These are phyloP conservation scores for Natator depressus DNA, from an alignment of 2,113 vertebrate species.

Conservation along the genomic window DNA sequence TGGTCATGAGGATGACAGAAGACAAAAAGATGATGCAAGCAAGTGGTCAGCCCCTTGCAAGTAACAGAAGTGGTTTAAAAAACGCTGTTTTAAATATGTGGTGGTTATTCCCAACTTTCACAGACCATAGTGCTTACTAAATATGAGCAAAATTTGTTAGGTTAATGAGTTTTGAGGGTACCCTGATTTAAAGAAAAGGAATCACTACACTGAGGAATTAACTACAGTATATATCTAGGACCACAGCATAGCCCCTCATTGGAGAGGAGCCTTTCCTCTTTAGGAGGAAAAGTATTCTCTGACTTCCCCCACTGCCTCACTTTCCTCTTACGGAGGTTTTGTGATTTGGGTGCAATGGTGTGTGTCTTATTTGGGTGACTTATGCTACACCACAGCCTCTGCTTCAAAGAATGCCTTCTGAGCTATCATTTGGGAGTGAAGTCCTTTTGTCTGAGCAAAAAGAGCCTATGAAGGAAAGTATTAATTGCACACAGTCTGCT, in stretches of 20 bases:
- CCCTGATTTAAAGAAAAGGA: background rate
- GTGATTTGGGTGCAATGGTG: background rate
- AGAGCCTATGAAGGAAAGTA: background rate
- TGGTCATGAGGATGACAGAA: background rate
- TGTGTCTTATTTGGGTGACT: background rate
- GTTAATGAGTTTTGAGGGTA: background rate
- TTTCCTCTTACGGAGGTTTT: background rate
- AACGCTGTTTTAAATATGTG: background rate
- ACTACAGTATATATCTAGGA: background rate
- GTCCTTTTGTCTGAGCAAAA: background rate
- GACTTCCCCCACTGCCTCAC: background rate
- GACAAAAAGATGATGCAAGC: background rate
- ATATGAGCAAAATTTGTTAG: background rate
- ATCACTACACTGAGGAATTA: background rate
- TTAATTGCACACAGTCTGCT: background rate
- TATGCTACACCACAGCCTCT: background rate
- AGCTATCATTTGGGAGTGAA: background rate
- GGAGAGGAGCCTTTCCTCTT: background rate
- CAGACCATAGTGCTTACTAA: background rate
- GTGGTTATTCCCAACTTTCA: background rate
- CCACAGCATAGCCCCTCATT: rapidly evolving
- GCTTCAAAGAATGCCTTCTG: background rate
- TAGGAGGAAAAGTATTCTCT: background rate
- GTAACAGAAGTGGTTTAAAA: background rate
- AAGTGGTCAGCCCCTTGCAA: background rate